Evolutionary conservation across 2,797 vertebrate species (phyloP).

Genomic region (Rhinoraja longicauda): DNA sequence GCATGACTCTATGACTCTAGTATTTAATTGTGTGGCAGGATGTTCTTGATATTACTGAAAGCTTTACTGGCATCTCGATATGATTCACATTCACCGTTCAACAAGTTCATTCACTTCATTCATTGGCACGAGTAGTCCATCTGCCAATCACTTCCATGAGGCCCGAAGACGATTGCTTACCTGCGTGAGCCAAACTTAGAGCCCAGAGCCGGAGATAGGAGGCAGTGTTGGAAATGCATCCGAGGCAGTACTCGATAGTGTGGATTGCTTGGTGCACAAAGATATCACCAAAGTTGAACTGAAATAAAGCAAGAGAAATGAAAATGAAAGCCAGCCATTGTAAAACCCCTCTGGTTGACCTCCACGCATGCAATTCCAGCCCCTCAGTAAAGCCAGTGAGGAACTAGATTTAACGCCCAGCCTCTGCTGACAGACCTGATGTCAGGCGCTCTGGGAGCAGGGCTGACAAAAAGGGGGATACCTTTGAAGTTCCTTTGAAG

Average conservation of each 20-base stretch:
- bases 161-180: constrained; percentile 59
- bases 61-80: neutral
- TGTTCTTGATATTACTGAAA: neutral
- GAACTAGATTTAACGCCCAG: neutral
- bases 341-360: neutral
- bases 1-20: no score
- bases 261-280: constrained; percentile 91
- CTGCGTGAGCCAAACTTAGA: constrained; percentile 87
- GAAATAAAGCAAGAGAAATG: constrained; percentile 47
- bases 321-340: neutral
- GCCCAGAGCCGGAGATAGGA: constrained; percentile 97
- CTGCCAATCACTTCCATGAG: neutral
- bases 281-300: constrained; percentile 88
- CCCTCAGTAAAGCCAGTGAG: neutral
- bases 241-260: constrained; percentile 93
- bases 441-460: neutral
- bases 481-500: neutral
- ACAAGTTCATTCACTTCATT: neutral
- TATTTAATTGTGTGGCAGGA: neutral
- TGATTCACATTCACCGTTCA: neutral
- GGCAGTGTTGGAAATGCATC: constrained; percentile 94
- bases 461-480: no score
- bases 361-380: neutral
- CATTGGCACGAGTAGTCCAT: neutral
- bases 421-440: neutral